Evolutionary conservation across 2,113 vertebrate genomes (phyloP), one percentile per base, ranked within the genome.

Genomic region (Oncorhynchus keta): DNA sequence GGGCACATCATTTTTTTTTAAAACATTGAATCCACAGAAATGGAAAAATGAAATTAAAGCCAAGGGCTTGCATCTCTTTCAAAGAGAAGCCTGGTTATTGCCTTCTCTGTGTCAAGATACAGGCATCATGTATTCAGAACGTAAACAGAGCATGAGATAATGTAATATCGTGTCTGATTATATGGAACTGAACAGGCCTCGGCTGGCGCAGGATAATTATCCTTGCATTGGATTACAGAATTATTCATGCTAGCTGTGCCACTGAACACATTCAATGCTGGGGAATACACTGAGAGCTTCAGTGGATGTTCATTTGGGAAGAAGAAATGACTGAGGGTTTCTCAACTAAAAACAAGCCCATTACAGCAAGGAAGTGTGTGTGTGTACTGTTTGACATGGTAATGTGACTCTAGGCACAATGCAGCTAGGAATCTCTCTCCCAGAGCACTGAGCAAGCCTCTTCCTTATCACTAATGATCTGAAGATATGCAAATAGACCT

Each of bases 371-470:
- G 51, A 73, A 57, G 39, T 64, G 61, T 76, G 49, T 51, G 9
- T 51, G 13, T 51, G 14, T 14, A 35, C 35, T 14, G 51, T 18
- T 82, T 57, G 73, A 87, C 77, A 70, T 81, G 75, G 8, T 73
- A 82, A 87, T 78, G 71, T 71, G 48, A 66, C 22, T 71, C 14
- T n/a, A 61, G 16, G 24, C 35, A 35, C 35, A 35, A 7, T 35
- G 35, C 28, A 71, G 28, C 26, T 26, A 73, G 9, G 1, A 2
- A 49, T 70, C 76, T 35, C 59, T 57, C 30, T 73, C 24, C 32
- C 1, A 35, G 35, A 5, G 12, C 16, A 7, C n/a, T 8, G 12
- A 6, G 8, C 26, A 45, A 45, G 5, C 45, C n/a, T 45, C 22
- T 30, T 70, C 61, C 4, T 65, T 73, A 69, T 14, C 51, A 35